phyloP scores from a whole-genome alignment of 2,797 vertebrate species.

The Champsocephalus esox region DNA sequence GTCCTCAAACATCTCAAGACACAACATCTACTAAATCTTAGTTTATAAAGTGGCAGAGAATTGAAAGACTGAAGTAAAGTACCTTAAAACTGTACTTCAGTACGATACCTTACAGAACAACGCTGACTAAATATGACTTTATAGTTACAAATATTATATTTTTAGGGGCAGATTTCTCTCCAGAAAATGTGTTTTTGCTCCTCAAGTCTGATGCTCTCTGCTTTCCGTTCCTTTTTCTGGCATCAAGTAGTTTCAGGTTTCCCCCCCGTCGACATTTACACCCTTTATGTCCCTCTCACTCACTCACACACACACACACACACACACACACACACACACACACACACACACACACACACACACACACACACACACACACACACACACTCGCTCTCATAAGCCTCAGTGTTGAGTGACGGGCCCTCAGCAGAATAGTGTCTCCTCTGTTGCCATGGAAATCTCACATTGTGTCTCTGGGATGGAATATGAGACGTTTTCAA shows the following conservation, averaged over 20 bases:
- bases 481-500: slow-evolving; percentile 59
- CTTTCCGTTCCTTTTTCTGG: slow-evolving; percentile 54
- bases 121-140: no score
- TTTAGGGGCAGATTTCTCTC: background rate
- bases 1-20: background rate
- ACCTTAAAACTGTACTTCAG: no score
- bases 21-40: background rate
- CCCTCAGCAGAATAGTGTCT: slow-evolving; percentile 63
- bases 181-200: no score
- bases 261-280: slow-evolving; percentile 52
- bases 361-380: slow-evolving; percentile 59
- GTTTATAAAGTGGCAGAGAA: no score
- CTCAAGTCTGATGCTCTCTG: slow-evolving; percentile 28
- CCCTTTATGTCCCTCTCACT: slow-evolving; percentile 57
- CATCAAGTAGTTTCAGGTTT: slow-evolving; percentile 72
- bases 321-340: slow-evolving; percentile 55
- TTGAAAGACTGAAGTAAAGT: no score
- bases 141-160: no score
- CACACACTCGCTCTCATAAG: slow-evolving; percentile 62
- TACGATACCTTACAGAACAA: no score
- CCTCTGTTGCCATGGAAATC: slow-evolving; percentile 74
- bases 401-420: slow-evolving; percentile 71
- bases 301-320: slow-evolving; percentile 46
- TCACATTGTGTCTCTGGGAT: slow-evolving; percentile 58
- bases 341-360: slow-evolving; percentile 47